phyloP scores from a whole-genome alignment of 1,140 invertebrate species.

The Drosophila prosaltans region DNA sequence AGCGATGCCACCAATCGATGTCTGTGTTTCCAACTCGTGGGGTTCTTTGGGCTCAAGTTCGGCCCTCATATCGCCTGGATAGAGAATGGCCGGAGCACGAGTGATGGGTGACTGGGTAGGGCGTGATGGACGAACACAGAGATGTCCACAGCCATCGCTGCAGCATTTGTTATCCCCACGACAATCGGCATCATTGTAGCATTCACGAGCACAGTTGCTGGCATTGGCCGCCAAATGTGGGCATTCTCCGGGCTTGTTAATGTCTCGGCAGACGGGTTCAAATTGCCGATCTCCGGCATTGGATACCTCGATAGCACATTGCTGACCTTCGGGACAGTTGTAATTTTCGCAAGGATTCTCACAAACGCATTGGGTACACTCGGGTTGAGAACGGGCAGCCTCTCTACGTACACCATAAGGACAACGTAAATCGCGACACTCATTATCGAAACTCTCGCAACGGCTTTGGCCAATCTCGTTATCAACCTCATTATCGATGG shows the following conservation, averaged over 20 bases:
- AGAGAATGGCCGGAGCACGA: constrained; percentile 76
- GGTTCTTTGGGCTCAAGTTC: constrained; percentile 82
- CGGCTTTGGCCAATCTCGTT: constrained; percentile 62
- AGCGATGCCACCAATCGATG: constrained; percentile 89
- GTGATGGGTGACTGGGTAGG: constrained; percentile 66
- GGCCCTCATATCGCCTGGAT: constrained; percentile 82
- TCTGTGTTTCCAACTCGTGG: constrained; percentile 86
- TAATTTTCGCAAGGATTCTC: constrained; percentile 88
- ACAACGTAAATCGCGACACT: constrained; percentile 87
- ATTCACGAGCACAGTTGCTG: constrained; percentile 87
- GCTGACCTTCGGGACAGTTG: constrained; percentile 86
- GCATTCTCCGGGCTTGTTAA: constrained; percentile 90
- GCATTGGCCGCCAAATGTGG: constrained; percentile 84
- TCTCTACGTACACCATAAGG: constrained; percentile 90
- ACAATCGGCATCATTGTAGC: constrained; percentile 93
- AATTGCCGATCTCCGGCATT: constrained; percentile 83
- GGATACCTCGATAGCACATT: constrained; percentile 87
- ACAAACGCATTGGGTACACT: constrained; percentile 91
- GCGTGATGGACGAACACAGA: constrained; percentile 87
- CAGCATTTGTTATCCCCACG: constrained; percentile 91
- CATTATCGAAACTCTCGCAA: constrained; percentile 85
- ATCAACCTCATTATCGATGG: constrained; percentile 41
- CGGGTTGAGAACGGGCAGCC: constrained; percentile 84
- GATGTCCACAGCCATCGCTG: constrained; percentile 88
- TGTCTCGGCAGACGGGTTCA: constrained; percentile 86